Base-by-base conservation (phyloP, 2,888 invertebrate species). In the Cephus spinipes region DNA sequence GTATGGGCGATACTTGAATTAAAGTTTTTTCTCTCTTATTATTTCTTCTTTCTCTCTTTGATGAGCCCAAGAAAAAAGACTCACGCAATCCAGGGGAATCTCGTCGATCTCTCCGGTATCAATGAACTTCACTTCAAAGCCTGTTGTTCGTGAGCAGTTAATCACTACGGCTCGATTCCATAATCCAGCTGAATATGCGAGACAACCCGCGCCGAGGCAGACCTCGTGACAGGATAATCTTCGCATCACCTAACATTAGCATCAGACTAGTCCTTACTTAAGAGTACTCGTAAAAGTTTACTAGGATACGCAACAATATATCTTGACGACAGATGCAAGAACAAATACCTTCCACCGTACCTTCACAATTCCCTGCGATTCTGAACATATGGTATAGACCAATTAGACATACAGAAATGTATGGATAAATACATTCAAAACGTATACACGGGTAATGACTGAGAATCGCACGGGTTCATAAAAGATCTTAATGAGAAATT, bases 191-290 rank as follows among this genome's bases (percentile, higher is more conserved):
- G 85, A 83, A 82, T 86, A 83, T 87, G 90, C 85, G 81, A 91
- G 86, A 88, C 90, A 91, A 85, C 91, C 91, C 83, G 90, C 86
- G 78, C 87, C 89, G 81, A 89, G 86, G 85, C 89, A 89, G 77
- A 90, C 86, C 85, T 90, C 89, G 79, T 84, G 86, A 82, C 77
- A 78, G 80, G 86, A 87, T 75, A 90, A 87, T 85, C 85, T 88
- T 83, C 87, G 88, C 89, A 90, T 89, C 86, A 90, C 90, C 91
- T 91, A 83, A 86, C 84, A 86, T 86, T 87, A 82, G 83, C 85
- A 55, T 55, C 40, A 87, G 75, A 86, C 82, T 85, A 80, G 34
- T 73, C 69, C 77, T 78, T 76, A 71, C 77, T 55, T 74, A 76
- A 76, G 31, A 11, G 12, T 30, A 71, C 32, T 30, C 32, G 12